A percentile compares a stretch with the other conserved stretches of the same genome.
phyloP scores from a whole-genome alignment of 1,140 invertebrate species.

The Aphidius ervi region DNA sequence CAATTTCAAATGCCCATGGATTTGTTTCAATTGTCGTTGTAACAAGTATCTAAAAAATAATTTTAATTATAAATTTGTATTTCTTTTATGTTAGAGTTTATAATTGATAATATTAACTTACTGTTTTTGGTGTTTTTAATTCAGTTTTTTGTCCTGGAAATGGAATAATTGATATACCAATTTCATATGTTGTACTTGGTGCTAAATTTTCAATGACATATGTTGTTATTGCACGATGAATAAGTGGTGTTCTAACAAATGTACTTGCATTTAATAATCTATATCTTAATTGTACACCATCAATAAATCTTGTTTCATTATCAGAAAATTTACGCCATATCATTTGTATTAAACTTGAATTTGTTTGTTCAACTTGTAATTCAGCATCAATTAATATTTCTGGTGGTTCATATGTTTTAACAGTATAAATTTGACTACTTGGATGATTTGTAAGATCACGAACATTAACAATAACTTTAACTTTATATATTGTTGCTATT shows the following conservation, averaged over 20 bases:
- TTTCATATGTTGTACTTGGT: slow-evolving; percentile 68
- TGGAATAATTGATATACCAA: slow-evolving; percentile 73
- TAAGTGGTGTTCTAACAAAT: slow-evolving; percentile 69
- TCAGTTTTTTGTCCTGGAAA: slow-evolving; percentile 71
- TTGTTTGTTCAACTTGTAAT: slow-evolving; percentile 67
- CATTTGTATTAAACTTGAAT: slow-evolving; percentile 71
- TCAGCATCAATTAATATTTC: slow-evolving; percentile 69
- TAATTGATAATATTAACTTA: slow-evolving; percentile 41
- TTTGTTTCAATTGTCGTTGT: slow-evolving; percentile 54
- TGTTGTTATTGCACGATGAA: slow-evolving; percentile 70
- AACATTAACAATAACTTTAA: slow-evolving; percentile 72
- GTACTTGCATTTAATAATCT: slow-evolving; percentile 68
- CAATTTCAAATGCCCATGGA: slow-evolving; percentile 77
- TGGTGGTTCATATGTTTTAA: slow-evolving; percentile 64
- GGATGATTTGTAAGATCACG: slow-evolving; percentile 69
- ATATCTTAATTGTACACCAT: slow-evolving; percentile 69
- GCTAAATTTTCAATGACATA: slow-evolving; percentile 70
- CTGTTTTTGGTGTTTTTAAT: slow-evolving; percentile 64
- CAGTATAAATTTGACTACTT: slow-evolving; percentile 67
- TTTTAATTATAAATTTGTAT: too few relatives aligned
- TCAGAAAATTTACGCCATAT: slow-evolving; percentile 78
- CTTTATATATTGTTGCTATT: slow-evolving; percentile 75
- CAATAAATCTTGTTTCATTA: slow-evolving; percentile 72
- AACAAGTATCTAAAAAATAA: slow-evolving; percentile 38
- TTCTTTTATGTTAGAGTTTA: too few relatives aligned